These are phyloP conservation scores for Enteromius afrohamiltoni DNA, from an alignment of 2,797 vertebrate genomes.

Conservation along the genomic window DNA sequence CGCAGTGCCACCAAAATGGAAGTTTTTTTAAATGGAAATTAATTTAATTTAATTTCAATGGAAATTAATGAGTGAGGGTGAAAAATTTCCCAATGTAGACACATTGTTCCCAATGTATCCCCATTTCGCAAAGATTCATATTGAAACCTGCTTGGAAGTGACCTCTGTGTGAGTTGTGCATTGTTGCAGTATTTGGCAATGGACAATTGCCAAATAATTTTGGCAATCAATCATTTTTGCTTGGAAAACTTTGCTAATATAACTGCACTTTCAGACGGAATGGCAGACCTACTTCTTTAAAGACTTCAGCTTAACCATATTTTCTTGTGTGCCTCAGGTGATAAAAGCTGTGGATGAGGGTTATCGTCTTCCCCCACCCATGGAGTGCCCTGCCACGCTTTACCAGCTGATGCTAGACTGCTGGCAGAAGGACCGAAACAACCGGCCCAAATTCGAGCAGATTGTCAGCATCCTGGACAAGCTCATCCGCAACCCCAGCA, in stretches of 20 bases:
- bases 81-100: neutral
- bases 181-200: neutral
- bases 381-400: slow-evolving; percentile 97
- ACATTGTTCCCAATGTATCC: too few species aligned
- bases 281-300: neutral
- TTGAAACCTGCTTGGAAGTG: neutral
- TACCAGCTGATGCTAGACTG: slow-evolving; percentile 99
- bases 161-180: neutral
- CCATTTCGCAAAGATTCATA: neutral
- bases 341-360: slow-evolving; percentile 99
- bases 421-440: slow-evolving; percentile 98
- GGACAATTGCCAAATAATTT: too few species aligned
- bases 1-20: too few species aligned
- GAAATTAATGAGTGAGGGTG: neutral
- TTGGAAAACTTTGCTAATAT: neutral
- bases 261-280: neutral
- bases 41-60: too few species aligned
- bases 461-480: slow-evolving; percentile 99
- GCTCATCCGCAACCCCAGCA: slow-evolving; percentile 95
- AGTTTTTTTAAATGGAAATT: neutral
- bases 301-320: slow-evolving; percentile 8
- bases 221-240: neutral
- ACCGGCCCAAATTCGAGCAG: slow-evolving; percentile 97
- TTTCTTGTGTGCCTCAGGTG: slow-evolving; percentile 78
- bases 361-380: slow-evolving; percentile 95